These are phyloP conservation scores for Periparus ater DNA, from an alignment of 2,797 vertebrate species.

Conservation along the genomic window DNA sequence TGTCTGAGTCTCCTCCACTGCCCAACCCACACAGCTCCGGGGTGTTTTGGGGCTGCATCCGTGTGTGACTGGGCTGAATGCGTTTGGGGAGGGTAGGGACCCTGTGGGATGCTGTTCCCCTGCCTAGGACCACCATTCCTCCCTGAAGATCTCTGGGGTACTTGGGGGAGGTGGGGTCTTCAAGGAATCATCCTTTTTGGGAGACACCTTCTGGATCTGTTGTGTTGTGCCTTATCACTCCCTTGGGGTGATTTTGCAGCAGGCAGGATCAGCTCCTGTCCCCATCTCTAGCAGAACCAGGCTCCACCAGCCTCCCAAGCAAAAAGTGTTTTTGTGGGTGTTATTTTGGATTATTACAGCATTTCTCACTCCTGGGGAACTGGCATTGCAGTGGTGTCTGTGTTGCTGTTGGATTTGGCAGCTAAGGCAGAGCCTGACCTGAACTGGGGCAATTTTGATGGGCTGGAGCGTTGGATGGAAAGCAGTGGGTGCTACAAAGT, in stretches of 20 bases:
- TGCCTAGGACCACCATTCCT: accelerated
- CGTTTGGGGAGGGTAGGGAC: not conserved
- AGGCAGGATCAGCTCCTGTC: not conserved
- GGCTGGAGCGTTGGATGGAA: not conserved
- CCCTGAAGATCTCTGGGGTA: not conserved
- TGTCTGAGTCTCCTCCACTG: not conserved
- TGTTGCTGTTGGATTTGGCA: not conserved
- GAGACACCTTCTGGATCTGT: not conserved
- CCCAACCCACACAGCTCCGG: not conserved
- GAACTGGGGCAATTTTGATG: not conserved
- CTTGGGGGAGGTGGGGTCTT: not conserved
- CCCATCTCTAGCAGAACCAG: not conserved
- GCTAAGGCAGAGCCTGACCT: not conserved
- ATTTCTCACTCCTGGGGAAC: not conserved
- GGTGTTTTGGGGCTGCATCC: not conserved
- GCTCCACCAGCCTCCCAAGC: not conserved
- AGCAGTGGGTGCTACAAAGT: not conserved
- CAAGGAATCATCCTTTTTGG: not conserved
- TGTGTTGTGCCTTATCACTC: accelerated
- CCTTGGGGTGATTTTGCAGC: accelerated
- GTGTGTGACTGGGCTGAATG: accelerated
- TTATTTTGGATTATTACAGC: not conserved
- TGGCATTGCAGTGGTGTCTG: accelerated
- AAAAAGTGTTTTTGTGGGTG: not conserved
- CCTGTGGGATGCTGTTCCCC: not conserved